Evolutionary conservation across 2,113 vertebrate genomes (phyloP), one percentile per base, ranked within the genome.

Genomic region (Proterorhinus semilunaris): DNA sequence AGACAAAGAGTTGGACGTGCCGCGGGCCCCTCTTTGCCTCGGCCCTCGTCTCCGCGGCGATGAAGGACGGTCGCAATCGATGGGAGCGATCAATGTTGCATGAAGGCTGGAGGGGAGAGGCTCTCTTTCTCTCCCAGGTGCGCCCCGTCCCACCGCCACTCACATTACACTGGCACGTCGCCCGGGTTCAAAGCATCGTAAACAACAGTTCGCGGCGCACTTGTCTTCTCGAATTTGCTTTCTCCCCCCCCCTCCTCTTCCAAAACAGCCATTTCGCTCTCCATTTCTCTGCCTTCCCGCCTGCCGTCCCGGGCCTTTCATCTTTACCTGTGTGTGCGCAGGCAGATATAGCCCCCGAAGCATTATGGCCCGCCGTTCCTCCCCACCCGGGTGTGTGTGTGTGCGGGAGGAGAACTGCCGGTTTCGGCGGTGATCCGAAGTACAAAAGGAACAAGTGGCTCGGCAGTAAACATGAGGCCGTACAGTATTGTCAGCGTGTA

Each of bases 41-140:
- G 65, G 61, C 57, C 81, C 74, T 71, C 17, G 61, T 75, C 77
- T 75, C 47, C 65, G 42, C 66, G 50, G 10, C 68, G 71, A 57
- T 80, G 86, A 91, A 90, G 89, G 90, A 88, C 88, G 88, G 78
- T 81, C 64, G 68, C 65, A 78, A 90, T 92, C 90, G 83, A 92
- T 91, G 89, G 58, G 77, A 76, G 80, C 81, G 74, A 89, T 93
- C 90, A 87, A 87, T 90, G 83, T 83, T 88, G 82, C 86, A 90
- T 85, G 85, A 89, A 79, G 64, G 59, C 75, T 72, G 46, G 44
- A 71, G 58, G 72, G 72, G 69, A 65, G 68, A 63, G n/a, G n/a
- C 54, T 45, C 62, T 51, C 49, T 51, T 36, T 51, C 49, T 61
- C 59, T 27, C 66, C 52, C 10, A 63, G 59, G 62, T 75, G 8